These are phyloP conservation scores for Dipodomys stephensi DNA, from an alignment of 2,113 vertebrate species.

Conservation along the genomic window DNA sequence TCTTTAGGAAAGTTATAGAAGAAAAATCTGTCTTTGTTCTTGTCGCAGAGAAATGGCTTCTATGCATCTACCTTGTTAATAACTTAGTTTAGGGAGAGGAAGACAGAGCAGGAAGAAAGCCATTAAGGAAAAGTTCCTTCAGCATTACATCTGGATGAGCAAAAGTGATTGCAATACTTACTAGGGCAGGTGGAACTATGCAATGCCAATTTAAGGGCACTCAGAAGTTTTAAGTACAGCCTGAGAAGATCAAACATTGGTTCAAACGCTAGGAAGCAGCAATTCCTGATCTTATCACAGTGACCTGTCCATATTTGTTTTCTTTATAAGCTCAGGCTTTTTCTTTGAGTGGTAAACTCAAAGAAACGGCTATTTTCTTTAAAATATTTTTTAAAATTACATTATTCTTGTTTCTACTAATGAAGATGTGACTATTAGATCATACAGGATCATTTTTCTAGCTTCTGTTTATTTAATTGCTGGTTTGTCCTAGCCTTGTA, in stretches of 20 bases:
- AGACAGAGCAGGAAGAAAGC: not conserved
- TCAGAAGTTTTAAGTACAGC: not conserved
- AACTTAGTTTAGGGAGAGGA: not conserved
- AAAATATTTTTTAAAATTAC: not conserved
- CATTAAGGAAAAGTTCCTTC: not conserved
- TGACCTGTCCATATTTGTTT: not conserved
- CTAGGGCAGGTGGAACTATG: not conserved
- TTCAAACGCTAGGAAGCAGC: not conserved
- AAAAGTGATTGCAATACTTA: not conserved
- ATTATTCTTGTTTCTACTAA: not conserved
- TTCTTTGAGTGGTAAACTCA: not conserved
- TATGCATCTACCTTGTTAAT: not conserved
- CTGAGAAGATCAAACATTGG: not conserved
- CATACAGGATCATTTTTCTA: not conserved
- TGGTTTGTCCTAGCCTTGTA: not conserved
- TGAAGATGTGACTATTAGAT: not conserved
- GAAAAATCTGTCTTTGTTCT: slow-evolving; percentile 63
- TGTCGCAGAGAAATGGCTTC: slow-evolving; percentile 4
- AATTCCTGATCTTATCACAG: not conserved
- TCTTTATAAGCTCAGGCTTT: not conserved
- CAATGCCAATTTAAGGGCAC: not conserved
- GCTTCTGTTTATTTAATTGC: not conserved
- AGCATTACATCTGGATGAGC: no score
- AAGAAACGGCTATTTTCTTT: not conserved
- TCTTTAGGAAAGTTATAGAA: slow-evolving; percentile 87